Base-by-base conservation (phyloP, 2,797 vertebrate species). In the Chrosomus eos region DNA sequence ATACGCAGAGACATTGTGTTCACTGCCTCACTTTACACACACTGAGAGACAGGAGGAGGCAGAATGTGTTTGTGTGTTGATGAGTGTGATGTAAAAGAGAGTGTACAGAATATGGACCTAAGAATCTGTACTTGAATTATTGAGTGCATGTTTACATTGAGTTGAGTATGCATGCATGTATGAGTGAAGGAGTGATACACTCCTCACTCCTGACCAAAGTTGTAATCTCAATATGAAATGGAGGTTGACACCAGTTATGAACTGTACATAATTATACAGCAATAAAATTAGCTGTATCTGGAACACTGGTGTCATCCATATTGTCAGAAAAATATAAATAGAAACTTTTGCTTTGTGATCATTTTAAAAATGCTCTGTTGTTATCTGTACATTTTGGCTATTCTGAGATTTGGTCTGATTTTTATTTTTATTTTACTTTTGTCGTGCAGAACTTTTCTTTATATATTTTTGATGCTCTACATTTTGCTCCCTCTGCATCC, bases 1-100 rank as follows among this genome's bases (percentile, higher is more conserved):
- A 96, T 98, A 82, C 96, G 96, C 89, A 94, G 97, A 85, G 97
- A 98, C 94, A 98, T 98, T 0, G 96, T 98, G 87, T 98, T 98
- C 88, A 97, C 97, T 0, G 97, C 97, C 64, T 98, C 97, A 62
- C 96, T 98, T 68, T 98, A 98, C 87, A 98, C 97, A 48, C 97
- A 98, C 93, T 98, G 94, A 97, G 76, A 7, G n/a, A 11, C 4
- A 7, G 4, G 38, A 36, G 18, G 53, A 1, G 4, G 16, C 80
- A 26, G 43, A 10, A 48, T 7, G 48, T 26, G 71, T 48, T 66
- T 23, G n/a, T 7, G 55, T 68, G 11, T 75, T 51, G 16, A 40
- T 73, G 79, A 62, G 70, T 74, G 75, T 23, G 75, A 83, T 85
- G 64, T 75, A 53, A 43, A 81, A 36, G 73, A 45, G 18, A 74